phyloP scores from a whole-genome alignment of 2,797 vertebrate genomes.

The Poeciliopsis turneri region DNA sequence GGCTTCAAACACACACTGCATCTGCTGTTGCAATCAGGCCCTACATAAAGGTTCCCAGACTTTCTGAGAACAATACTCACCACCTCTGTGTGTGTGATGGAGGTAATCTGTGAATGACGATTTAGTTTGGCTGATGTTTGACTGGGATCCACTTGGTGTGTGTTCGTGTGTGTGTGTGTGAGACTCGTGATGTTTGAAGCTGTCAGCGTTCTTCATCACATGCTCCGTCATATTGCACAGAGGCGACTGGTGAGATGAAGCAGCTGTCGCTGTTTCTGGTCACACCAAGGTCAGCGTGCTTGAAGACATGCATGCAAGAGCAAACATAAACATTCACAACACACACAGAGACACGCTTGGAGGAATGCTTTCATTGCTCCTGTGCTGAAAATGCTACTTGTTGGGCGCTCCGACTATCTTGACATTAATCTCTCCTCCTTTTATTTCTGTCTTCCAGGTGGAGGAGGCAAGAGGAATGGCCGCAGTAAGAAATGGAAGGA shows the following conservation, averaged over 20 bases:
- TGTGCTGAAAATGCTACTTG: conserved; percentile 18
- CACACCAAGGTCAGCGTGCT: conserved; percentile 47
- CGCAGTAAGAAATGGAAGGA: conserved; percentile 95
- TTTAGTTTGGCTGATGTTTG: conserved; percentile 41
- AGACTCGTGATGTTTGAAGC: conserved; percentile 49
- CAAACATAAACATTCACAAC: background rate
- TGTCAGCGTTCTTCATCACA: conserved; percentile 62
- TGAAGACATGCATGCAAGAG: background rate
- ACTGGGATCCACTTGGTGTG: conserved; percentile 7
- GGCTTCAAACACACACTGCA: background rate
- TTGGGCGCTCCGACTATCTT: conserved; percentile 13
- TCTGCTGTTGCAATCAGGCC: background rate
- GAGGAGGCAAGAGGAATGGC: conserved; percentile 86
- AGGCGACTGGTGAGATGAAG: conserved; percentile 66
- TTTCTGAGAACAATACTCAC: background rate
- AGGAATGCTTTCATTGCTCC: conserved; percentile 10
- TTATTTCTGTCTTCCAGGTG: conserved; percentile 75
- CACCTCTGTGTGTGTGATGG: conserved; percentile 9
- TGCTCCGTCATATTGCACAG: conserved; percentile 55
- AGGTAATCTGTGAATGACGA: conserved; percentile 20
- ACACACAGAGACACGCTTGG: conserved; percentile 1
- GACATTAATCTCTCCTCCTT: background rate
- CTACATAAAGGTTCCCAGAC: background rate
- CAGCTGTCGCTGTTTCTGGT: conserved; percentile 63
- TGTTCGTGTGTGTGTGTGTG: too few species aligned